phyloP scores from a whole-genome alignment of 2,113 vertebrate genomes.

The Eclectus roratus region DNA sequence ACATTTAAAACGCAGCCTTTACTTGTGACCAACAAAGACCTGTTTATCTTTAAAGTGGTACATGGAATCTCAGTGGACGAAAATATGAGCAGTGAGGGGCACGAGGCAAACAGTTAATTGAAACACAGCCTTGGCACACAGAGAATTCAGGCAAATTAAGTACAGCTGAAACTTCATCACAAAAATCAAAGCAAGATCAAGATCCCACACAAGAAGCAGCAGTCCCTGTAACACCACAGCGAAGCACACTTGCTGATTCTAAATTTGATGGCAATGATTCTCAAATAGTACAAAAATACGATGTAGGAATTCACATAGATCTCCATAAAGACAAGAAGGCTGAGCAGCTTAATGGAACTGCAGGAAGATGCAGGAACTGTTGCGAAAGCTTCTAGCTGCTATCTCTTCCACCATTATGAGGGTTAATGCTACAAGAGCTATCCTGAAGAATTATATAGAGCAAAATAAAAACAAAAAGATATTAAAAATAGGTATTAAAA shows the following conservation, averaged over 20 bases:
- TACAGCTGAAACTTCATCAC: not conserved
- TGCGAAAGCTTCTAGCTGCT: not conserved
- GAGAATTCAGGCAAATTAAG: conserved; percentile 71
- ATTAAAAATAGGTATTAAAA: not conserved
- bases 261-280: not conserved
- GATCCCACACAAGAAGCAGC: not conserved
- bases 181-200: not conserved
- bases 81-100: conserved; percentile 76
- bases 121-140: conserved; percentile 82
- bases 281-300: not conserved
- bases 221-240: not conserved
- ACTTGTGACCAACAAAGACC: conserved; percentile 75
- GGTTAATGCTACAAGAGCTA: conserved; percentile 72
- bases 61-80: conserved; percentile 84
- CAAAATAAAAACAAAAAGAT: not conserved
- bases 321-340: not conserved
- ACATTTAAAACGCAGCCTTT: conserved; percentile 85
- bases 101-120: conserved; percentile 84
- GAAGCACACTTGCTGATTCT: not conserved
- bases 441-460: conserved; percentile 58
- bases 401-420: not conserved
- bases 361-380: not conserved
- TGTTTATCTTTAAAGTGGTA: conserved; percentile 78
- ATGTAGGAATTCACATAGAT: not conserved
- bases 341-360: not conserved